Conservation (phyloP, 2,113 vertebrate species). For the Takifugu flavidus region DNA sequence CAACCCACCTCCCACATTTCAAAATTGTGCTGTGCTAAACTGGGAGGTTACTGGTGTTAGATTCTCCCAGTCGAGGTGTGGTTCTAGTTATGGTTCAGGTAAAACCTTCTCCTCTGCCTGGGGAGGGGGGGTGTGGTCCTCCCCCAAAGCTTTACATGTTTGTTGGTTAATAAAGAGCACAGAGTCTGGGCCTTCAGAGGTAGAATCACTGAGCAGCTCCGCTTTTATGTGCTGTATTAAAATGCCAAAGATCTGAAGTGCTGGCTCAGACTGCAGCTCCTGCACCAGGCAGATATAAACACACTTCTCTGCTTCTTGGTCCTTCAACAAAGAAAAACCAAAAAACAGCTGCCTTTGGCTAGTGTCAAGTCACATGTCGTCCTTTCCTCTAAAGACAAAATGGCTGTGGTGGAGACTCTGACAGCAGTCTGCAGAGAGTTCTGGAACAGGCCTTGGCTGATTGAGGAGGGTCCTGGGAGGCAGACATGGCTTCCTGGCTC, state of each 20-base stretch:
- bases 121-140: neutral
- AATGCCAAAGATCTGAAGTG: conserved; percentile 29
- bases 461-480: conserved; percentile 46
- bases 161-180: neutral
- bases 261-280: conserved; percentile 25
- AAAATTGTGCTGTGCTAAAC: neutral
- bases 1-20: neutral
- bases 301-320: neutral
- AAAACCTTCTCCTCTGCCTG: neutral
- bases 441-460: conserved; percentile 39
- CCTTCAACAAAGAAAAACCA: conserved; percentile 11
- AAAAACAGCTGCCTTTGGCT: conserved; percentile 10
- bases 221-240: conserved; percentile 5
- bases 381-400: conserved; percentile 42
- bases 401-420: conserved; percentile 26
- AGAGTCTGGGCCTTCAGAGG: conserved; percentile 8
- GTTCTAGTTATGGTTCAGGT: neutral
- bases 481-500: conserved; percentile 32
- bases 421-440: conserved; percentile 22
- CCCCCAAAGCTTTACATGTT: neutral
- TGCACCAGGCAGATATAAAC: conserved; percentile 16
- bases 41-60: neutral
- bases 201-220: conserved; percentile 13
- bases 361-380: conserved; percentile 17
- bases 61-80: neutral